Percentiles rank a stretch among this genome's conserved stretches.
phyloP scores from a whole-genome alignment of 2,888 invertebrate species.

The Chironomus riparius region DNA sequence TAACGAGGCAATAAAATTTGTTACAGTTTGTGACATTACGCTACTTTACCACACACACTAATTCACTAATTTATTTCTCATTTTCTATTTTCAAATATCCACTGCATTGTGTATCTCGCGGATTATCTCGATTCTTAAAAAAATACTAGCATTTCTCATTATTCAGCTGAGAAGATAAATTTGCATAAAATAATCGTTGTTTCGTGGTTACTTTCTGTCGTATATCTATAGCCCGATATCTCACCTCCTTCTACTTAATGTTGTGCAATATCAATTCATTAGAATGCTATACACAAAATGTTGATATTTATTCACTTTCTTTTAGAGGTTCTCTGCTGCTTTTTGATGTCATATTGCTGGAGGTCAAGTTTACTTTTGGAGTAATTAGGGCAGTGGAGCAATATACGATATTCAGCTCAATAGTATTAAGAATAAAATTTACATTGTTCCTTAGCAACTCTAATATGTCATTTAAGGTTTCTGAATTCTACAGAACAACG shows the following conservation, averaged over 20 bases:
- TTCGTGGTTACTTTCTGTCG: not conserved
- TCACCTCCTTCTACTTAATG: not conserved
- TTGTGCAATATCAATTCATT: constrained; percentile 24
- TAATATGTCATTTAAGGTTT: too few relatives aligned
- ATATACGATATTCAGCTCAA: too few relatives aligned
- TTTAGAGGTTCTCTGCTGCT: too few relatives aligned
- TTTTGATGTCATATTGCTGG: too few relatives aligned
- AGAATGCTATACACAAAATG: not conserved
- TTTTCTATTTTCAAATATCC: not conserved
- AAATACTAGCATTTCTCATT: not conserved
- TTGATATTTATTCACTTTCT: too few relatives aligned
- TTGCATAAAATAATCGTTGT: not conserved
- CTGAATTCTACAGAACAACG: too few relatives aligned
- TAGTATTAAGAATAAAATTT: too few relatives aligned
- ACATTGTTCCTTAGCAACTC: too few relatives aligned
- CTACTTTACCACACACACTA: not conserved
- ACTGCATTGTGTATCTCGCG: not conserved
- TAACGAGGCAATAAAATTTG: not conserved
- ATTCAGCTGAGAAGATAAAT: not conserved
- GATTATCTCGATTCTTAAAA: not conserved
- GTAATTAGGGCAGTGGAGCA: too few relatives aligned
- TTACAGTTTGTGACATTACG: not conserved
- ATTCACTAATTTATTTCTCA: not conserved
- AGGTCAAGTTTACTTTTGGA: too few relatives aligned
- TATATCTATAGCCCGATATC: not conserved